Evolutionary conservation across 2,113 vertebrate species (phyloP).

Genomic region (Macrotus californicus): DNA sequence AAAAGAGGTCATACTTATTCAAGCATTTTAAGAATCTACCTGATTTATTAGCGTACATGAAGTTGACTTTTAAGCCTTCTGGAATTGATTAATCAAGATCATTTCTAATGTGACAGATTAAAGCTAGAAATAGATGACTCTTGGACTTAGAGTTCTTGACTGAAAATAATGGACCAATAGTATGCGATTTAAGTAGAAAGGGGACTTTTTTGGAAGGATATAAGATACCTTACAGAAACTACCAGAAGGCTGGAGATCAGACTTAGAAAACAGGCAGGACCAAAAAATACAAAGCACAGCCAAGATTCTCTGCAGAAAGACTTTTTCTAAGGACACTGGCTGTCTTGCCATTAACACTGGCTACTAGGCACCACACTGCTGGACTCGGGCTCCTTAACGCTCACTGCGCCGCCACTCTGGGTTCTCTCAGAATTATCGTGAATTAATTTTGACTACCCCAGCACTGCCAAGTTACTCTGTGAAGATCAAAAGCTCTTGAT

Average conservation of each 20-base stretch:
- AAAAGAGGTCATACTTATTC: conserved; percentile 35
- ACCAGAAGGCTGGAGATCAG: not conserved
- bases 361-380: not conserved
- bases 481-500: not conserved
- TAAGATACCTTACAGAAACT: not conserved
- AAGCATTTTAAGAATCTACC: conserved; percentile 49
- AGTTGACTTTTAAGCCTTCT: not conserved
- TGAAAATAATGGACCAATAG: not conserved
- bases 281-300: not conserved
- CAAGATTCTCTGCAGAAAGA: not conserved
- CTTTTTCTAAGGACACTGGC: not conserved
- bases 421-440: not conserved
- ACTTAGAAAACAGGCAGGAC: not conserved
- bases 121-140: conserved; percentile 7
- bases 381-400: not conserved
- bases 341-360: not conserved
- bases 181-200: not conserved
- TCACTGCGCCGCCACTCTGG: not conserved
- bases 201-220: not conserved
- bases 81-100: conserved; percentile 38
- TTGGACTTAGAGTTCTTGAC: conserved; percentile 1
- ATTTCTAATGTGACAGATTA: conserved; percentile 41
- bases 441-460: not conserved
- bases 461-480: not conserved
- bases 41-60: not conserved